Base-by-base conservation (phyloP, 1,140 invertebrate genomes). In the Drosophila oshimai region DNA sequence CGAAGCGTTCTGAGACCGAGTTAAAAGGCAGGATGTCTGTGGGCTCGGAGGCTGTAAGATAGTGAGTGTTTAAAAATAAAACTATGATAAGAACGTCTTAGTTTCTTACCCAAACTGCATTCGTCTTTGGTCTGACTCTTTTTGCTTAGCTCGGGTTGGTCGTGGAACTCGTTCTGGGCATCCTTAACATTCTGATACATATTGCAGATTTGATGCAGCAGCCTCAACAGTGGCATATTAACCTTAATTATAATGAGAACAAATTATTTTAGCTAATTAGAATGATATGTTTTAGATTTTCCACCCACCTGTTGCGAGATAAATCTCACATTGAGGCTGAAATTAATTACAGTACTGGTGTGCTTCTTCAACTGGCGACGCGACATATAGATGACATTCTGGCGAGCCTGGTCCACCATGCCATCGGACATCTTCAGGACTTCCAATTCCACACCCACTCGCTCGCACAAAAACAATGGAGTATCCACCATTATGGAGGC, bases 151-250 rank as follows among this genome's bases (percentile, higher is more conserved):
- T 90, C 90, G 1, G 94, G 94, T 68, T 95, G 95, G 67, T 94
- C 95, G 80, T 94, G 95, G 42, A 99, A 92, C 76, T 98, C 97
- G 78, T 95, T 95, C 89, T 97, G 96, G 1, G 98, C 98, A 86
- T 98, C 97, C 86, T 98, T 97, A 3, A 98, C 97, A 92, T 99
- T 99, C 91, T 98, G 97, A 92, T 99, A 98, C 97, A 99, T 98
- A 65, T 98, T 98, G 70, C 95, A 97, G 70, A 99, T 98, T 92
- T 99, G 98, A 92, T 99, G 97, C 31, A 99, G 92, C 17, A 99
- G 92, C 51, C 98, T 92, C 17, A 99, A 91, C 29, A 99, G 91
- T 0, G 98, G 97, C 97, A 99, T 99, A 89, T 99, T 99, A 5
- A 98, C 69, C 95, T 93, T 1, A 95, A 37, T 29, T 49, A 6